Evolutionary conservation across 2,888 invertebrate species (phyloP), one percentile per base, ranked within the genome.

Genomic region (Leucania comma): DNA sequence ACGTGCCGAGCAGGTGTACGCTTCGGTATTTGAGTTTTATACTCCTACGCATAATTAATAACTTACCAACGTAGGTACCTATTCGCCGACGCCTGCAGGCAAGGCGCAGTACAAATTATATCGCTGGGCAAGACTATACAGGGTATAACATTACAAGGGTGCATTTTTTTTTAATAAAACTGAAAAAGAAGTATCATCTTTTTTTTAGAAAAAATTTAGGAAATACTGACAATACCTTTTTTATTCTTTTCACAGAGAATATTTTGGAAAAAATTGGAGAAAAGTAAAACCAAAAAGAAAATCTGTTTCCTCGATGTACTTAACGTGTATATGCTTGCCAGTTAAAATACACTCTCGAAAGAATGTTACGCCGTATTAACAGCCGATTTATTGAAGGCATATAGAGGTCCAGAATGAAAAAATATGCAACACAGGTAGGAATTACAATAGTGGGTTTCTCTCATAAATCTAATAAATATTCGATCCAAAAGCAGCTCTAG

Each of bases 401-500:
- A 35, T 38, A 57, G 64, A 75, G 51, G 29, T 57, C 56, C 32
- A 62, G 60, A 42, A 63, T 81, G 69, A 69, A 80, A 74, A 77
- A 77, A 77, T 79, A 83, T 85, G 78, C 72, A 75, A 82, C 70
- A 69, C 29, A 76, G 54, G 61, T 46, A 66, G 63, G 58, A 53
- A 68, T 58, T 65, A 82, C 17, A 75, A 75, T 56, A 72, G 61
- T 71, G 61, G 72, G 51, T 54, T 70, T 74, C 65, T 72, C 67
- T 84, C 69, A 72, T 78, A 85, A 79, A 69, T 78, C 80, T 86
- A 87, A 71, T 75, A 87, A 87, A 86, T 86, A 87, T 86, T 88
- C 83, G 83, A 85, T 87, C 85, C 85, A 87, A 89, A 88, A 89
- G 89, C 82, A 75, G 84, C 78, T 82, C 83, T 86, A 82, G 35